phyloP scores from a whole-genome alignment of 2,888 invertebrate genomes.

The Tetheella fluctuosa region DNA sequence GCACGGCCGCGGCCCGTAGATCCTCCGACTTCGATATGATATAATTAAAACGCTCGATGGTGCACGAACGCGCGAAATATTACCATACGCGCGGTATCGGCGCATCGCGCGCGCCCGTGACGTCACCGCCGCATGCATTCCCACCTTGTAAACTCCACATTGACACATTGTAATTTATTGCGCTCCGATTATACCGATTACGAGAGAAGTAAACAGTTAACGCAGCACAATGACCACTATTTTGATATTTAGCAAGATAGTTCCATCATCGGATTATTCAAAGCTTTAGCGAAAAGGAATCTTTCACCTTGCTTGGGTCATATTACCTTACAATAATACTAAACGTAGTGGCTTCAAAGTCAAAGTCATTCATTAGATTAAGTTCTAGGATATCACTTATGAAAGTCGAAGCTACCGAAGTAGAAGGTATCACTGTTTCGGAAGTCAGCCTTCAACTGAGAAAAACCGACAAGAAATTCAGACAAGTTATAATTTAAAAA shows the following conservation, averaged over 20 bases:
- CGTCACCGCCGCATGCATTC: conserved; percentile 24
- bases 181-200: not conserved
- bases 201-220: not conserved
- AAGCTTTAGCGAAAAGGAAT: not conserved
- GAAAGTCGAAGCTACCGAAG: too few species aligned
- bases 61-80: conserved; percentile 69
- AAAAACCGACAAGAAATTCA: too few species aligned
- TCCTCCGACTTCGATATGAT: conserved; percentile 63
- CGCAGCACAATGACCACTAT: not conserved
- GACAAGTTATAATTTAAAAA: too few species aligned
- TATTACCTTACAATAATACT: too few species aligned
- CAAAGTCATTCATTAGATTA: too few species aligned
- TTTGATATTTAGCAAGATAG: too few species aligned
- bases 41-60: conserved; percentile 67
- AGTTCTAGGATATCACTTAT: too few species aligned
- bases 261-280: not conserved
- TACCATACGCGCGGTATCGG: conserved; percentile 65
- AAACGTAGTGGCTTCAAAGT: too few species aligned
- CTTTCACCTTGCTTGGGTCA: not conserved
- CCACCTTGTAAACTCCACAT: not conserved
- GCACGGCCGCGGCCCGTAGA: conserved; percentile 37
- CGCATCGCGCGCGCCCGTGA: not conserved
- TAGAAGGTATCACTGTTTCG: too few species aligned
- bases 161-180: not conserved
- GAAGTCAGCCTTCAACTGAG: too few species aligned